Evolutionary conservation across 1,140 invertebrate species (phyloP), one percentile per base, ranked within the genome.

Genomic region (Himalopsyche phryganea): DNA sequence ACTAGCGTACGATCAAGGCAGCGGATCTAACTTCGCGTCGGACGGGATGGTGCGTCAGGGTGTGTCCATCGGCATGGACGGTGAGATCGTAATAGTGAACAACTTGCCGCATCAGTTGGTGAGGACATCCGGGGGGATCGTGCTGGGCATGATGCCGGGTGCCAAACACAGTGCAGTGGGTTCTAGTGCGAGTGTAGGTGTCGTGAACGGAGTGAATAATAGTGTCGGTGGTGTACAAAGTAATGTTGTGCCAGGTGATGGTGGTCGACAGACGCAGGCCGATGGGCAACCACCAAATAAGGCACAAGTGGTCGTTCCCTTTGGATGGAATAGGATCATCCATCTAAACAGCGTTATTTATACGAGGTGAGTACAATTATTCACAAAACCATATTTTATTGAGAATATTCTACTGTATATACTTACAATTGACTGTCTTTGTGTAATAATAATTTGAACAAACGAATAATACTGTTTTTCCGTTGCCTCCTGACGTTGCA

Each of bases 311-410:
- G 69, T 68, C 58, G 75, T 79, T 66, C 76, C 75, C 47, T 67
- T 74, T 42, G 75, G 75, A 41, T 79, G 76, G 75, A 71, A 70
- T 57, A 72, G 76, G 64, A 74, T 79, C 61, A 66, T 77, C 5
- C 74, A 69, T 65, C 71, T 69, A 15, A 63, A 70, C 48, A 71
- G 73, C 56, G 76, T 78, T 40, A 62, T 77, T 36, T 79, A 79
- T 53, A 66, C 77, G 58, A 79, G 76, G 75, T 79, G 65, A 59
- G 52, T 28, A 35, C 19, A 10, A 15, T 46, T 14, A 11, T 46
- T 42, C 40, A 9, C 15, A 9, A 42, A 11, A 7, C 6, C 15
- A 11, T 42, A 42, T 42, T 9, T 42, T 42, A 11, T 42, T 42
- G 6, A 42, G 6, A 42, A 6, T 6, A 9, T 14, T 42, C 14